Evolutionary conservation across 2,113 vertebrate genomes (phyloP).

Genomic region (Perognathus longimembris): DNA sequence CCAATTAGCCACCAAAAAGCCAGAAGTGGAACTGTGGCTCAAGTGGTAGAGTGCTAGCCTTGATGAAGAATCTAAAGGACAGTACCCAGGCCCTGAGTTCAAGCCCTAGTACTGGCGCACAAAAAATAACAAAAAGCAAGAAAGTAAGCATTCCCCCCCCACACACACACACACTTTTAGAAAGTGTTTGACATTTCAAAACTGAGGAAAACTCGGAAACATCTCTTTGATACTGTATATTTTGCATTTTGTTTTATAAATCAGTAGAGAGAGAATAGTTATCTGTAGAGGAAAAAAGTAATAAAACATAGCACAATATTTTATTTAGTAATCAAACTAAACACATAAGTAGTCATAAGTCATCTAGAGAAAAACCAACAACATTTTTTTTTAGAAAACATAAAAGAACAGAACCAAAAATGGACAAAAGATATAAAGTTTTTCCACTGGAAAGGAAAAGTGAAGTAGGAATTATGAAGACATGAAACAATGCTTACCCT

Average conservation of each 20-base stretch:
- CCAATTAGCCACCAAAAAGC: too few relatives aligned
- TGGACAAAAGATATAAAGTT: neutral
- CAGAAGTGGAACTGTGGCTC: too few relatives aligned
- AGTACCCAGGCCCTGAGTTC: too few relatives aligned
- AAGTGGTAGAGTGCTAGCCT: too few relatives aligned
- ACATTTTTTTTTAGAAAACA: neutral
- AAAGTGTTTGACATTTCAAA: constrained; percentile 5
- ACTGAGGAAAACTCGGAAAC: neutral
- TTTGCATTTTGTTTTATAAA: neutral
- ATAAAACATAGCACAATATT: neutral
- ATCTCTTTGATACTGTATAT: neutral
- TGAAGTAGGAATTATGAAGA: neutral
- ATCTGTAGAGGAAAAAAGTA: neutral
- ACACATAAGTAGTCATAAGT: neutral
- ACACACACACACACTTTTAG: too few relatives aligned
- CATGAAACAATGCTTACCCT: neutral
- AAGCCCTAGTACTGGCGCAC: too few relatives aligned
- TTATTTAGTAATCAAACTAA: neutral
- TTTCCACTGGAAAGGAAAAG: neutral
- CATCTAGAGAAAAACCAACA: neutral
- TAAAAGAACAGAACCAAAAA: neutral
- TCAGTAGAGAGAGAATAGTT: neutral
- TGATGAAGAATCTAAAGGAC: too few relatives aligned
- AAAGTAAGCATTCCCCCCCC: too few relatives aligned
- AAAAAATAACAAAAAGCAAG: too few relatives aligned